phyloP scores from a whole-genome alignment of 2,113 vertebrate species.

The Brachirus orientalis region DNA sequence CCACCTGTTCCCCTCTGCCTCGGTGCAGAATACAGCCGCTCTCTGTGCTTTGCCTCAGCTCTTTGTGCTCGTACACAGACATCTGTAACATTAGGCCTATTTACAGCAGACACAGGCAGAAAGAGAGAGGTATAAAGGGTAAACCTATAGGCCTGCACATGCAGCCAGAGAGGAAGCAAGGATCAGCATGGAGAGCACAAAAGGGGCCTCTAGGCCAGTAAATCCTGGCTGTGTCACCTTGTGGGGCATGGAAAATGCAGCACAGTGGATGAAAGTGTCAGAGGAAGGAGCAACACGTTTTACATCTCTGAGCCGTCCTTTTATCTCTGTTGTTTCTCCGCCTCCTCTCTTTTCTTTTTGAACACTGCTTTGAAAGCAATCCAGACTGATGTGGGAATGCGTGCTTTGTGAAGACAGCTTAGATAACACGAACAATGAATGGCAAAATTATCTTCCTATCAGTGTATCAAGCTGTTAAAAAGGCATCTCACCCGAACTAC shows the following conservation, averaged over 20 bases:
- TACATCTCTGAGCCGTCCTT: slow-evolving; percentile 44
- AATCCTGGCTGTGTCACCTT: slow-evolving; percentile 60
- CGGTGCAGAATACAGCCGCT: slow-evolving; percentile 48
- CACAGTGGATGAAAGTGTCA: too few species aligned
- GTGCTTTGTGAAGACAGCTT: slow-evolving; percentile 47
- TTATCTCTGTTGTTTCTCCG: slow-evolving; percentile 26
- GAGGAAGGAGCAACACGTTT: slow-evolving; percentile 16
- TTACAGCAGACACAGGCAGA: slow-evolving; percentile 67
- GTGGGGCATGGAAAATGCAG: slow-evolving; percentile 33
- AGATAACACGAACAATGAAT: slow-evolving; percentile 43
- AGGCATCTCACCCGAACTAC: slow-evolving; percentile 32
- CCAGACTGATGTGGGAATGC: slow-evolving; percentile 52
- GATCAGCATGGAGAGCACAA: slow-evolving; percentile 64
- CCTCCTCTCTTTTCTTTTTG: slow-evolving; percentile 36
- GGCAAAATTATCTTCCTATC: slow-evolving; percentile 52
- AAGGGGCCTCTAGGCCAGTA: slow-evolving; percentile 59
- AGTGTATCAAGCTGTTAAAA: slow-evolving; percentile 35
- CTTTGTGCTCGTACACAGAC: slow-evolving; percentile 68
- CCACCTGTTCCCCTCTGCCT: slow-evolving; percentile 61
- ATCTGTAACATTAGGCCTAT: slow-evolving; percentile 77
- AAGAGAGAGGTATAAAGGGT: slow-evolving; percentile 64
- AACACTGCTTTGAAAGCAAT: slow-evolving; percentile 68
- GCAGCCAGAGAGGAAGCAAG: slow-evolving; percentile 67
- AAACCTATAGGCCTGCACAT: slow-evolving; percentile 69
- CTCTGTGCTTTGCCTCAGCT: slow-evolving; percentile 50